phyloP scores from a whole-genome alignment of 2,113 vertebrate genomes.

The Pterocles orientalis region DNA sequence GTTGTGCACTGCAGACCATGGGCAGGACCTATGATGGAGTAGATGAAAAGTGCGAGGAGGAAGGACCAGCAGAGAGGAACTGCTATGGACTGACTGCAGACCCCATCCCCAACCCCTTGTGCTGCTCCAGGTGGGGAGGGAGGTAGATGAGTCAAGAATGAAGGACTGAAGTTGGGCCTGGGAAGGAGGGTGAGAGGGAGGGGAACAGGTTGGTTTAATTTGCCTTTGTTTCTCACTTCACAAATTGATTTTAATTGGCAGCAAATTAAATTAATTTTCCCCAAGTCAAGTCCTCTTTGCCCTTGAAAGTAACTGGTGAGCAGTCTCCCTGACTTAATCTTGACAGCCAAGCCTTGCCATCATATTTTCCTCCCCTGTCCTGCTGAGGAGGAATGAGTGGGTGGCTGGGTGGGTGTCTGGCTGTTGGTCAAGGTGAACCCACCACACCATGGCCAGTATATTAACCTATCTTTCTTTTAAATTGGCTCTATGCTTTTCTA shows the following conservation, averaged over 20 bases:
- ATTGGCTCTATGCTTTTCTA: not conserved
- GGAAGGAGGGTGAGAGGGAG: not conserved
- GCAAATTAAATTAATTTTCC: not conserved
- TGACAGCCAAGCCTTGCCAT: accelerated
- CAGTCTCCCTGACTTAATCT: not conserved
- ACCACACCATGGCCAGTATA: not conserved
- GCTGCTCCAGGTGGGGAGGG: accelerated
- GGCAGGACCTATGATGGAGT: not conserved
- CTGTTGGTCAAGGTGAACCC: not conserved
- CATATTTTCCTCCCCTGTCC: not conserved
- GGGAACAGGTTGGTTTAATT: not conserved
- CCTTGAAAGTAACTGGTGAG: not conserved
- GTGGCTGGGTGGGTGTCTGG: not conserved
- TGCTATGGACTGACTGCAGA: not conserved
- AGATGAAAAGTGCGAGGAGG: not conserved
- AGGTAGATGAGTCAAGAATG: not conserved
- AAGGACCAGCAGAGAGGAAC: not conserved
- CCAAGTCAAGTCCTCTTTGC: not conserved
- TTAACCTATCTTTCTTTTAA: not conserved
- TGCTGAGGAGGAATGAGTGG: not conserved
- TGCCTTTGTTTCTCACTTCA: not conserved
- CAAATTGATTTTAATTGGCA: not conserved
- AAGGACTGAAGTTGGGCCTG: not conserved
- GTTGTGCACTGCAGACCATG: not conserved
- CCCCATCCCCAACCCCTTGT: too few relatives aligned